phyloP scores from a whole-genome alignment of 2,888 invertebrate genomes.

The Troglohyphantes excavatus region DNA sequence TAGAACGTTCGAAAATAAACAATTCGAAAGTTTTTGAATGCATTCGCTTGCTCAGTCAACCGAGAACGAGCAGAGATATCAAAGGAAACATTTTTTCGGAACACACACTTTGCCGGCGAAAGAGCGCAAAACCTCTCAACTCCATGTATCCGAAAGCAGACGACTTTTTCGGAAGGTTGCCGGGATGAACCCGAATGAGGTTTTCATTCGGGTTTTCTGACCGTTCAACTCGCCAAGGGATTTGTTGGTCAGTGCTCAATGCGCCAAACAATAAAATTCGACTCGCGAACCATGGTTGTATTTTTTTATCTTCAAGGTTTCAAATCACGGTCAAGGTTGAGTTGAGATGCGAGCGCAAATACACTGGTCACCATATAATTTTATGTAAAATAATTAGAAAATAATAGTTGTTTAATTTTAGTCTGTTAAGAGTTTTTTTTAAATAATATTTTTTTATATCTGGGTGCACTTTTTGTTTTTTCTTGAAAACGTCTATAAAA shows the following conservation, averaged over 20 bases:
- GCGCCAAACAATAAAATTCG: background rate
- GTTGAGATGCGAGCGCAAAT: too few species aligned
- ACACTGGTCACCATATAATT: too few species aligned
- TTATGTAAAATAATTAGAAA: too few species aligned
- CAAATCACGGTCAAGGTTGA: too few species aligned
- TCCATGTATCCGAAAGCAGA: conserved; percentile 19
- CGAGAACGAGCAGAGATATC: conserved; percentile 6
- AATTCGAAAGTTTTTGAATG: conserved; percentile 30
- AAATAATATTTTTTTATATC: too few species aligned
- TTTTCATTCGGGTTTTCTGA: conserved; percentile 12
- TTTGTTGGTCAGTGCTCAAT: background rate
- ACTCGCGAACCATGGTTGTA: too few species aligned
- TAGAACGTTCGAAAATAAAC: conserved; percentile 21
- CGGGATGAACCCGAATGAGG: conserved; percentile 50
- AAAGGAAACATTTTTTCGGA: background rate
- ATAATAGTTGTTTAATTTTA: too few species aligned
- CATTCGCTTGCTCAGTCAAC: conserved; percentile 56
- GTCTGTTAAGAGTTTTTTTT: too few species aligned
- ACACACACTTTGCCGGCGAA: conserved; percentile 6
- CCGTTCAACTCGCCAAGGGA: conserved; percentile 7
- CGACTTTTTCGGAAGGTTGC: conserved; percentile 59
- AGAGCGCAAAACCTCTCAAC: background rate
- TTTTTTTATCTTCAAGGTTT: too few species aligned
- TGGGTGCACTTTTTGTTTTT: too few species aligned
- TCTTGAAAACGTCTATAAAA: too few species aligned